Evolutionary conservation across 2,113 vertebrate species (phyloP), one percentile per base, ranked within the genome.

Genomic region (Actinemys pallida): DNA sequence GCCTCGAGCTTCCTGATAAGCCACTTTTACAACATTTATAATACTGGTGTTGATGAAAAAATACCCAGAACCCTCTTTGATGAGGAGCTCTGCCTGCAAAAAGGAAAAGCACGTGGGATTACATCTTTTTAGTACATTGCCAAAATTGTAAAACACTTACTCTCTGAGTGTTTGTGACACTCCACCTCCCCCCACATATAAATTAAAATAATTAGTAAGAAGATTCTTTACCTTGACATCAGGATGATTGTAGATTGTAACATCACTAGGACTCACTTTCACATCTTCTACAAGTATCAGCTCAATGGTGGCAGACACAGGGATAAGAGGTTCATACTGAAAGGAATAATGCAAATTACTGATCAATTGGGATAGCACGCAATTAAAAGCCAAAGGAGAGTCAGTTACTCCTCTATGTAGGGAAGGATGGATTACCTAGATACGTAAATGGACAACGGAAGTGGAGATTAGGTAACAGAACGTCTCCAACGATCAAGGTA

Each of bases 241-340:
- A 2, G 99, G 99, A 90, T 99, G 99, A 98, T 99, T 99, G 97
- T 99, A 99, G 94, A 99, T 98, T 76, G 98, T 99, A 89, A 99
- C 47, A 10, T 93, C 91, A 13, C 97, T 86, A 0, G 99, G 99
- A 78, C 90, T 98, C 88, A 99, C 98, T 85, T 96, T 98, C 49
- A 99, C 99, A 86, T 99, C 99, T 94, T 99, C 99, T 82, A 99
- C 99, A 49, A 99, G 97, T n/a, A 99, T 97, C 57, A 99, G 99
- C 4, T 99, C 99, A 79, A 99, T 96, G 65, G 98, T 98, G 84
- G 99, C 98, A 4, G 99, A 99, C 81, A 99, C 98, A 0, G 98
- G 98, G 6, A 96, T 96, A n/a, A 99, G 92, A 19, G 97, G 95
- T 31, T 98, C 98, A 20, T 97, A 97, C 99, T 99, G 97, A 57